phyloP scores from a whole-genome alignment of 2,797 vertebrate species.

The Mormyrus hasselquistii region DNA sequence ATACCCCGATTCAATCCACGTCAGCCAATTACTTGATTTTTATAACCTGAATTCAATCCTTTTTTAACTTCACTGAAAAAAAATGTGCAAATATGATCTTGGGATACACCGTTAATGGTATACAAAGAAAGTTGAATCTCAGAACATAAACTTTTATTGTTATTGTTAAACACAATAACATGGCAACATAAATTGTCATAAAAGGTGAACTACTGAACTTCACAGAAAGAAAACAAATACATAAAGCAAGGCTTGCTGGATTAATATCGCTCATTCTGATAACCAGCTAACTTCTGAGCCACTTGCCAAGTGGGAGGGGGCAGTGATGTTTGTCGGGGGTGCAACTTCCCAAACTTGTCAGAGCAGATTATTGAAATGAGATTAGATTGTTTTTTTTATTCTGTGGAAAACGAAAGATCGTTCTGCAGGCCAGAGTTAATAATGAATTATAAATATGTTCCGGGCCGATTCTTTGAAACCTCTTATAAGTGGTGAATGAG shows the following conservation, averaged over 20 bases:
- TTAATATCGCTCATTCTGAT: neutral
- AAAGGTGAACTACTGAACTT: neutral
- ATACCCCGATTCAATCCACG: neutral
- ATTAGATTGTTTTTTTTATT: neutral
- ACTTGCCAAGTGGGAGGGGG: neutral
- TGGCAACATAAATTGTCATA: neutral
- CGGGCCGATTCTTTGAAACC: neutral
- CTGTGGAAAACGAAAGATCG: neutral
- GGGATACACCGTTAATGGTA: neutral
- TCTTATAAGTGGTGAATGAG: neutral
- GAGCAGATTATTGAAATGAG: neutral
- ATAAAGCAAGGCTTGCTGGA: neutral
- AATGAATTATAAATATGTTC: neutral
- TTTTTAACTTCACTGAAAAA: neutral
- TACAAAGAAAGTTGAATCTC: neutral
- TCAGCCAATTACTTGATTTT: neutral
- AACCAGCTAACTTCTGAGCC: neutral
- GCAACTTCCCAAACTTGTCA: neutral
- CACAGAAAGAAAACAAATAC: neutral
- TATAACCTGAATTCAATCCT: neutral
- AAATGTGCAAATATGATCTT: neutral
- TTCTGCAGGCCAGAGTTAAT: neutral
- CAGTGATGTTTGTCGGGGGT: neutral
- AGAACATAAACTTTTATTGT: neutral
- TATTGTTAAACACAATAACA: neutral